Evolutionary conservation across 1,140 invertebrate species (phyloP).

Genomic region (Amyelois transitella): DNA sequence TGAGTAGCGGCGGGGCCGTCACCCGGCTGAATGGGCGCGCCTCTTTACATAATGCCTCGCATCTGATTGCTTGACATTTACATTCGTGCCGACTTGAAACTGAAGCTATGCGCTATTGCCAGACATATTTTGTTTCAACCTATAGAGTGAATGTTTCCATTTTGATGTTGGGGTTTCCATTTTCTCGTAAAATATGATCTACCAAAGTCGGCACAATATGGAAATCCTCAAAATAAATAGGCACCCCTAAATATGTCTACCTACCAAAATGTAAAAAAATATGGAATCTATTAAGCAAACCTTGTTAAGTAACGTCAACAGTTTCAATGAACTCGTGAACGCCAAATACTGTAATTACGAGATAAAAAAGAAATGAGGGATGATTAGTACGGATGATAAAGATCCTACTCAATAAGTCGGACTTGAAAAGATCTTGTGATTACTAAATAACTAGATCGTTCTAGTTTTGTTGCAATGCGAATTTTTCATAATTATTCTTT

Average conservation of each 20-base stretch:
- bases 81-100: background rate
- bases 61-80: background rate
- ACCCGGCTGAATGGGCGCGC: background rate
- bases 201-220: too few relatives aligned
- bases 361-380: background rate
- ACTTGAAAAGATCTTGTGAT: background rate
- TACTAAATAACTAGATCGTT: too few relatives aligned
- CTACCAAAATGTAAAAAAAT: background rate
- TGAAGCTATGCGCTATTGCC: background rate
- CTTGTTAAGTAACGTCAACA: background rate
- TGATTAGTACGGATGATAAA: background rate
- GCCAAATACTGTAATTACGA: conserved; percentile 1
- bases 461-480: too few relatives aligned
- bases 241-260: background rate
- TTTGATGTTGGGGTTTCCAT: too few relatives aligned
- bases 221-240: background rate
- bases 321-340: background rate
- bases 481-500: too few relatives aligned
- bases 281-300: background rate
- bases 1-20: background rate
- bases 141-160: too few relatives aligned
- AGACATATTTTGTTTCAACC: background rate
- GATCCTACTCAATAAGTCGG: background rate
- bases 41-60: background rate
- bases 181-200: too few relatives aligned